phyloP scores from a whole-genome alignment of 2,113 vertebrate species.

The Cyrtonyx montezumae region DNA sequence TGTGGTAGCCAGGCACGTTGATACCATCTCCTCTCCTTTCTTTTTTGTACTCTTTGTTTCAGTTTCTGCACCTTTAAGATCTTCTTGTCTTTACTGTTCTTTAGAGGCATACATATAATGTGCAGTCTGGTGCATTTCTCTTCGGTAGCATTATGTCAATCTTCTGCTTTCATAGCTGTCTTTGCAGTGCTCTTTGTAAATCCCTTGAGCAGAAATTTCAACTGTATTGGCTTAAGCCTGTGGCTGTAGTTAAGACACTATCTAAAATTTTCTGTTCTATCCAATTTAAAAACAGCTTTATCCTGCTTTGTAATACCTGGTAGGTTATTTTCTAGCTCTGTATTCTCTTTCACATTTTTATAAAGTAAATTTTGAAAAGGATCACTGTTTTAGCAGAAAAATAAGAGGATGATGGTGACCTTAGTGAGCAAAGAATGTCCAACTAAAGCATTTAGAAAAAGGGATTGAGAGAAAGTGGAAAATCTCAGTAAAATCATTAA shows the following conservation, averaged over 20 bases:
- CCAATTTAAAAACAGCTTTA: conserved; percentile 7
- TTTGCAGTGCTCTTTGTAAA: background rate
- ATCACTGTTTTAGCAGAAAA: background rate
- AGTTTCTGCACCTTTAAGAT: background rate
- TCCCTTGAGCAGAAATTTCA: background rate
- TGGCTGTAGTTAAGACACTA: background rate
- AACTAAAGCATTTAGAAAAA: background rate
- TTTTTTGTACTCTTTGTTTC: background rate
- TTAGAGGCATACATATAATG: background rate
- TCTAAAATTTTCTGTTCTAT: background rate
- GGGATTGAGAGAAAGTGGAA: background rate
- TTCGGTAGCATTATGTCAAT: background rate
- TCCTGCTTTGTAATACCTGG: background rate
- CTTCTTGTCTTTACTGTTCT: background rate
- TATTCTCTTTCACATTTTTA: background rate
- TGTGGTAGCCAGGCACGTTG: background rate
- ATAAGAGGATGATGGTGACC: background rate
- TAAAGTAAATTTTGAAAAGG: background rate
- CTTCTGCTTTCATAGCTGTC: background rate
- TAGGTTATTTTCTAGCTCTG: background rate
- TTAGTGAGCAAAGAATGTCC: background rate
- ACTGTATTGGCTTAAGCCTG: background rate
- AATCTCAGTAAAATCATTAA: background rate
- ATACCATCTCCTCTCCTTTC: background rate
- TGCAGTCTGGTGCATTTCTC: background rate